Evolutionary conservation across 2,113 vertebrate species (phyloP).

Genomic region (Speoplatyrhinus poulsoni): DNA sequence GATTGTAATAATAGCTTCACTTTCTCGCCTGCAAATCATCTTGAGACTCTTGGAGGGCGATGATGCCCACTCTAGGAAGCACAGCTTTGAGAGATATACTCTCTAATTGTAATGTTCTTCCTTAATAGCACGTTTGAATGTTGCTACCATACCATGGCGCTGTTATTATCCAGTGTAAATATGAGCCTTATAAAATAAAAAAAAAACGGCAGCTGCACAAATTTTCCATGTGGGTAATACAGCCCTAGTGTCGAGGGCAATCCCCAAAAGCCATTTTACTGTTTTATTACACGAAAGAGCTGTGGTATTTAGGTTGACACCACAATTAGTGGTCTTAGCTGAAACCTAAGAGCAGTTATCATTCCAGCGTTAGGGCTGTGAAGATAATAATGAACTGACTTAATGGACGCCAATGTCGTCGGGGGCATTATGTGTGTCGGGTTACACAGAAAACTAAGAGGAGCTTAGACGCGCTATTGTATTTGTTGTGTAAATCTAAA

Average conservation of each 20-base stretch:
- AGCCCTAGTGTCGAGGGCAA: background rate
- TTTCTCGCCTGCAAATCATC: no score
- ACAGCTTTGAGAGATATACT: background rate
- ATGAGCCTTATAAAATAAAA: background rate
- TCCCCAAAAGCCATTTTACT: constrained; percentile 30
- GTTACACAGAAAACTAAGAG: constrained; percentile 27
- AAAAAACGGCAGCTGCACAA: background rate
- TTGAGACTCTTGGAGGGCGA: no score
- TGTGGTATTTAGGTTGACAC: constrained; percentile 37
- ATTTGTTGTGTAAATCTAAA: constrained; percentile 1
- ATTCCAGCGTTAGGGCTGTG: constrained; percentile 13
- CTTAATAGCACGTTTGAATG: background rate
- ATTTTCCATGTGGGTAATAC: background rate
- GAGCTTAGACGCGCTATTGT: constrained; percentile 7
- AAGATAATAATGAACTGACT: constrained; percentile 33
- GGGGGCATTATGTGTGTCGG: constrained; percentile 2
- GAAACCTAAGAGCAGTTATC: constrained; percentile 18
- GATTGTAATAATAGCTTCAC: no score
- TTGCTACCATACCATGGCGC: background rate
- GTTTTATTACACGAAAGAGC: constrained; percentile 45
- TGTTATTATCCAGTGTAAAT: background rate
- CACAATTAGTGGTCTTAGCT: constrained; percentile 41
- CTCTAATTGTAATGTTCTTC: background rate
- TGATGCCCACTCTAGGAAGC: no score
- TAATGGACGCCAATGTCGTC: constrained; percentile 17